Percentiles rank a stretch among this genome's conserved stretches.
Conservation (phyloP, 2,797 vertebrate species). For the Miichthys miiuy region DNA sequence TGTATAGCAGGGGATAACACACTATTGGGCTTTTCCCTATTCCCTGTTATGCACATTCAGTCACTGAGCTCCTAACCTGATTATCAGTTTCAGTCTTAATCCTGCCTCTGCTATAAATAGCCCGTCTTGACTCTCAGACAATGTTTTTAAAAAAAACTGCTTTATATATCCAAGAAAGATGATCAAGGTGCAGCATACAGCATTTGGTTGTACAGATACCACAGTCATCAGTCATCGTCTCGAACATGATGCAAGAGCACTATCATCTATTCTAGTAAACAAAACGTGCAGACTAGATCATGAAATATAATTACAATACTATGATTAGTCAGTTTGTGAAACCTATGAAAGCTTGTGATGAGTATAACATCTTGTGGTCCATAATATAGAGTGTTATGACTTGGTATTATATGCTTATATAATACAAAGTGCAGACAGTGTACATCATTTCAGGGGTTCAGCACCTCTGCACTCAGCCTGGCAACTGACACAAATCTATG, state of each 20-base stretch:
- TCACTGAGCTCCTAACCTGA: conserved; percentile 75
- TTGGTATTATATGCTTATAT: background rate
- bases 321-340: background rate
- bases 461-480: background rate
- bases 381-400: background rate
- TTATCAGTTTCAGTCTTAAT: conserved; percentile 73
- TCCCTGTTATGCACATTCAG: conserved; percentile 38
- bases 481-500: background rate
- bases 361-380: background rate
- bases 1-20: background rate
- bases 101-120: conserved; percentile 70
- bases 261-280: background rate
- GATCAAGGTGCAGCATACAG: background rate
- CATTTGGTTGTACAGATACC: background rate
- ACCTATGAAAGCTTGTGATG: background rate
- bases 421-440: conserved; percentile 2
- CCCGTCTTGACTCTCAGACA: conserved; percentile 11
- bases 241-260: background rate
- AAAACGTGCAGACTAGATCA: background rate
- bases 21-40: background rate
- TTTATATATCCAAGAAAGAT: background rate
- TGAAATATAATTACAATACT: background rate
- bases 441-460: background rate
- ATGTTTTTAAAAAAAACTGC: conserved; percentile 9
- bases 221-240: background rate